Conservation (phyloP, 2,888 invertebrate species). For the Drosophila meridionalis region DNA sequence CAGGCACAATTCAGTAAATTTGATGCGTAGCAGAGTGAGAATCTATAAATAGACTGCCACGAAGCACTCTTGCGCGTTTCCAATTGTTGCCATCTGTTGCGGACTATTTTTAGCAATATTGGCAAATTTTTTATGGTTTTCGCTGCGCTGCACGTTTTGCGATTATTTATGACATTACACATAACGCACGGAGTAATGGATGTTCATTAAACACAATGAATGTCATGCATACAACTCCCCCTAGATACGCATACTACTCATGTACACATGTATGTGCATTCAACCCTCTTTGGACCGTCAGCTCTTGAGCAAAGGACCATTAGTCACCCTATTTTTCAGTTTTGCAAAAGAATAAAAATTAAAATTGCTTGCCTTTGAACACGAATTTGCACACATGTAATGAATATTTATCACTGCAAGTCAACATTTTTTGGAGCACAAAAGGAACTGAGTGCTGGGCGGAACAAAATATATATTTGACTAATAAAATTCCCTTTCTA, state of each 20-base stretch:
- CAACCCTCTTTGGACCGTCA: slow-evolving; percentile 56
- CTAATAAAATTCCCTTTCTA: slow-evolving; percentile 19
- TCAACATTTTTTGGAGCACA: slow-evolving; percentile 38
- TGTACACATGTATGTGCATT: slow-evolving; percentile 17
- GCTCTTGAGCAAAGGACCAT: slow-evolving; percentile 33
- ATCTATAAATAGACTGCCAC: slow-evolving; percentile 33
- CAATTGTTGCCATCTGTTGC: slow-evolving; percentile 78
- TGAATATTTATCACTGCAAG: slow-evolving; percentile 70
- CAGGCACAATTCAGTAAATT: neutral
- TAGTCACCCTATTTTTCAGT: slow-evolving; percentile 66
- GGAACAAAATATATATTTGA: slow-evolving; percentile 11
- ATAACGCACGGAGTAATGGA: slow-evolving; percentile 73
- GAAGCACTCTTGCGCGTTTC: slow-evolving; percentile 31
- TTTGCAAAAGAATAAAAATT: slow-evolving; percentile 67
- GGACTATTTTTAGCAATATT: slow-evolving; percentile 75
- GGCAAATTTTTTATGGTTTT: slow-evolving; percentile 80
- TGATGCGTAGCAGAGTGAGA: neutral
- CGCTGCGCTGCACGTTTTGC: slow-evolving; percentile 65
- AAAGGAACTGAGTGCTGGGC: slow-evolving; percentile 10
- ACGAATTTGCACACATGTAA: slow-evolving; percentile 71
- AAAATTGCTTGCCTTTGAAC: slow-evolving; percentile 67
- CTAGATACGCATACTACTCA: slow-evolving; percentile 26
- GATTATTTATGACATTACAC: slow-evolving; percentile 77
- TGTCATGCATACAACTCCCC: slow-evolving; percentile 67
- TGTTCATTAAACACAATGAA: slow-evolving; percentile 82